These are phyloP conservation scores for Mastigias papua DNA, from an alignment of 30 jellyfish, hydroid and myxozoan genomes.

Conservation along the genomic window DNA sequence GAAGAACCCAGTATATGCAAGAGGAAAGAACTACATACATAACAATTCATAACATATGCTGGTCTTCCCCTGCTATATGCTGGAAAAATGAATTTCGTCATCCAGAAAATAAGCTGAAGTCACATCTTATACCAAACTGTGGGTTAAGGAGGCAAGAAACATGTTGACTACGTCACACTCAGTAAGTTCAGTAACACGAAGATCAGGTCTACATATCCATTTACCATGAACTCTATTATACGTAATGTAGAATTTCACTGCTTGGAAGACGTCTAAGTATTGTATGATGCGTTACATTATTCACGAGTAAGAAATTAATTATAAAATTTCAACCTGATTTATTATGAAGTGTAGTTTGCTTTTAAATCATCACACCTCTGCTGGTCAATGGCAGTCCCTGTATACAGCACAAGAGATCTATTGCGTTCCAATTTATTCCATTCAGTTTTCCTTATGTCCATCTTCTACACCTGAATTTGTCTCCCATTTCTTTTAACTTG, in stretches of 20 bases:
- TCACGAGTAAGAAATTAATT: background rate
- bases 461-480: conserved; percentile 50
- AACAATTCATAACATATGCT: too few species aligned
- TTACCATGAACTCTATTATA: background rate
- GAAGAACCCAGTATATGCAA: too few species aligned
- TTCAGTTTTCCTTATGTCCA: background rate
- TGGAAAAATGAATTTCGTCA: too few species aligned
- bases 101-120: too few species aligned
- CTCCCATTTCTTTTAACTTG: conserved; percentile 67
- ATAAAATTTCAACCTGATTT: conserved; percentile 6
- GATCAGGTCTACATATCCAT: background rate
- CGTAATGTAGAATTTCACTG: conserved; percentile 42
- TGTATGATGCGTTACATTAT: conserved; percentile 47
- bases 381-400: background rate
- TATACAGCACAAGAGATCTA: background rate
- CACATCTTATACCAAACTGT: background rate
- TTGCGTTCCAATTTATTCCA: background rate
- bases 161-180: background rate
- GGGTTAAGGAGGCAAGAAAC: background rate
- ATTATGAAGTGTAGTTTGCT: background rate
- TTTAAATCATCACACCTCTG: background rate
- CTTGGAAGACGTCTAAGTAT: conserved; percentile 16
- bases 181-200: background rate
- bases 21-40: too few species aligned
- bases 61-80: too few species aligned